Evolutionary conservation across 2,888 invertebrate genomes (phyloP), one percentile per base, ranked within the genome.

Genomic region (Carpatolechia fugitivella): DNA sequence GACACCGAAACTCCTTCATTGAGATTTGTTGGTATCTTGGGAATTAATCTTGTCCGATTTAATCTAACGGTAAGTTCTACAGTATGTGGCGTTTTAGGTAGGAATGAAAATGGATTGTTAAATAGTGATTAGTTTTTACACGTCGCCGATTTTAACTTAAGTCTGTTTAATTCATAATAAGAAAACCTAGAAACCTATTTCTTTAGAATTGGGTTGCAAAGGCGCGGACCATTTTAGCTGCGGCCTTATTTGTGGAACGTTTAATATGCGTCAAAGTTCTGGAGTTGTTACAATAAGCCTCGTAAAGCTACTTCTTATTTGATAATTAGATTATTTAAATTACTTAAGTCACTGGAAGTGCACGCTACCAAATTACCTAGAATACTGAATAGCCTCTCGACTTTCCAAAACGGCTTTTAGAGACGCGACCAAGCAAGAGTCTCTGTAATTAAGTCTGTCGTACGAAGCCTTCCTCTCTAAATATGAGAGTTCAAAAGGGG

Each of bases 331-430:
- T 24, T 24, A 24, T 24, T 24, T 72, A 77, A 80, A 76, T 75
- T 69, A 74, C 70, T 76, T 74, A 66, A 78, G 70, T 70, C 71
- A 60, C 69, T 74, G 69, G 76, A 78, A 80, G 75, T 80, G 78
- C 73, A 78, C 66, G 72, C 64, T 71, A 69, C 73, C 76, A 70
- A 80, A 80, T 81, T 76, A 80, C 81, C 78, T 79, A 63, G 71
- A 63, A 66, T 70, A 76, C 70, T 78, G 79, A 80, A 78, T 74
- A 76, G 75, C 74, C 70, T 70, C 73, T 70, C 69, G 68, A 70
- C 64, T 70, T 69, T 72, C 57, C 63, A 63, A 66, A 65, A 65
- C 61, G 72, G 64, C 68, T 74, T 72, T 64, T 65, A 70, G 61
- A 68, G 66, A 69, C 67, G 46, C 18, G 29, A 60, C 66, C 64